Evolutionary conservation across 2,888 invertebrate genomes (phyloP).

Genomic region (Nemotelus pantherinus): DNA sequence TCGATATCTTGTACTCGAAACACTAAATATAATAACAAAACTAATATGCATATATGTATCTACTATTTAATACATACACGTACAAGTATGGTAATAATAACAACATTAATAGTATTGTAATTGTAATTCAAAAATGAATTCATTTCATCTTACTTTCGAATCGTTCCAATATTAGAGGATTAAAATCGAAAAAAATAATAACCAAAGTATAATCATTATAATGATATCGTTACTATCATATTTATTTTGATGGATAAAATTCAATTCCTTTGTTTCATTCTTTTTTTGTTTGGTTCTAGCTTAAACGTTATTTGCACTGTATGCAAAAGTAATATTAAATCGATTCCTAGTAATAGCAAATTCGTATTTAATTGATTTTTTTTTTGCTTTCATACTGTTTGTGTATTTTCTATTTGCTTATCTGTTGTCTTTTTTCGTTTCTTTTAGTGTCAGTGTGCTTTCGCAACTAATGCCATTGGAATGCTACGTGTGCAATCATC

Average conservation of each 20-base stretch:
- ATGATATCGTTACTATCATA: no score
- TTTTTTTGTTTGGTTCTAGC: neutral
- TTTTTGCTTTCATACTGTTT: neutral
- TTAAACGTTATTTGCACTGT: neutral
- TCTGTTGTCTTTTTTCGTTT: neutral
- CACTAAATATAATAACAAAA: no score
- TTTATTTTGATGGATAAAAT: no score
- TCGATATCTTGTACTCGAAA: no score
- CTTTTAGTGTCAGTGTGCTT: neutral
- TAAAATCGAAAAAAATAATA: conserved; percentile 6
- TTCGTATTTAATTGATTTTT: no score
- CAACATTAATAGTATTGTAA: no score
- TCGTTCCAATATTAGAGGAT: neutral
- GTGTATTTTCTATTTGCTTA: conserved; percentile 3
- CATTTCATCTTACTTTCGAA: neutral
- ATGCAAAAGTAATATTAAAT: conserved; percentile 15
- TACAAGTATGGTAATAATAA: no score
- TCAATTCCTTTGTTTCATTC: neutral
- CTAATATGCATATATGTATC: no score
- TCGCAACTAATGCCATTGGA: conserved; percentile 71
- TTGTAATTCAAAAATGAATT: conserved; percentile 39
- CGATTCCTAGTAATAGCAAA: no score
- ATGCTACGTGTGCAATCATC: conserved; percentile 74
- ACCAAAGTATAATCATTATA: neutral
- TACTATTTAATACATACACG: no score